Evolutionary conservation across 2,888 invertebrate species (phyloP).

Genomic region (Hyppa rectilinea): DNA sequence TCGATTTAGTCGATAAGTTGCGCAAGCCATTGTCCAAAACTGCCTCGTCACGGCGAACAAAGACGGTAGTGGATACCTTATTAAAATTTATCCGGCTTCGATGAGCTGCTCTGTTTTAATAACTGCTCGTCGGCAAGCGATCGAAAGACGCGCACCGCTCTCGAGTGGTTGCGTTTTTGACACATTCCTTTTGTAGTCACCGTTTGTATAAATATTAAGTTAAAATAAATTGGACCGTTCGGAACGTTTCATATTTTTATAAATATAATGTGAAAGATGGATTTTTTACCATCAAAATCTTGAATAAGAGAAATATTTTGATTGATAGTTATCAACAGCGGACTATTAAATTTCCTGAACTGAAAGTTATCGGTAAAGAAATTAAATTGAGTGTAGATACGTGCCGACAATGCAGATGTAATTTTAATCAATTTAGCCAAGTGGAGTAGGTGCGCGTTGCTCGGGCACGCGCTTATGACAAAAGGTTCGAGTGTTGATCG

Average conservation of each 20-base stretch:
- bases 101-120: slow-evolving; percentile 89
- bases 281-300: slow-evolving; percentile 51
- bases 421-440: slow-evolving; percentile 84
- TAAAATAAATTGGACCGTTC: slow-evolving; percentile 73
- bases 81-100: slow-evolving; percentile 89
- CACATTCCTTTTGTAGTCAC: slow-evolving; percentile 77
- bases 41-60: slow-evolving; percentile 86
- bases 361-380: slow-evolving; percentile 57
- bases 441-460: slow-evolving; percentile 75
- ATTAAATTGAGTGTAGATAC: slow-evolving; percentile 68
- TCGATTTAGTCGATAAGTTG: slow-evolving; percentile 90
- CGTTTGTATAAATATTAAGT: slow-evolving; percentile 82
- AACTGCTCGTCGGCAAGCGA: slow-evolving; percentile 81
- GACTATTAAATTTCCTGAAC: slow-evolving; percentile 43
- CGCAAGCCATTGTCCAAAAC: slow-evolving; percentile 89
- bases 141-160: slow-evolving; percentile 77
- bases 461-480: slow-evolving; percentile 82
- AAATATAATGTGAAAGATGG: slow-evolving; percentile 46
- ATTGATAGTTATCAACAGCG: slow-evolving; percentile 53
- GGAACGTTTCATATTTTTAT: slow-evolving; percentile 62
- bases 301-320: slow-evolving; percentile 39
- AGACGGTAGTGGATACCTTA: slow-evolving; percentile 90
- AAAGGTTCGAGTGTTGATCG: slow-evolving; percentile 76
- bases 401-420: slow-evolving; percentile 77
- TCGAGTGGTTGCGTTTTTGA: slow-evolving; percentile 81